A percentile compares a stretch with the other conserved stretches of the same genome.
Conservation (phyloP, 2,797 vertebrate genomes). For the Hippoglossus hippoglossus region DNA sequence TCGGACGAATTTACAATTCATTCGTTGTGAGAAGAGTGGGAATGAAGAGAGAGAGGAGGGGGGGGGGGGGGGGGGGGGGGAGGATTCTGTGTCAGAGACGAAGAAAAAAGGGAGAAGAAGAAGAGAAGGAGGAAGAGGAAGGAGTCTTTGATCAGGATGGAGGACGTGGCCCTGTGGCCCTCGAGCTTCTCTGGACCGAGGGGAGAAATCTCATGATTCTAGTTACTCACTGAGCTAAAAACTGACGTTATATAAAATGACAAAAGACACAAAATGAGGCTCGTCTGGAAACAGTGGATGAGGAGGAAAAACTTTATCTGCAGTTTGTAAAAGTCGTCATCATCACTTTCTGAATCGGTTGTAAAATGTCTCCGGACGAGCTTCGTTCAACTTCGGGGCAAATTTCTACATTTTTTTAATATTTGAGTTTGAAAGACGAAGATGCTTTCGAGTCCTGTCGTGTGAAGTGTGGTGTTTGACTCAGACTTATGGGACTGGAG, state of each 20-base stretch:
- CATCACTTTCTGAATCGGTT: no score
- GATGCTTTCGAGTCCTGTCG: no score
- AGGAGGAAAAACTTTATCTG: background rate
- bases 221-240: background rate
- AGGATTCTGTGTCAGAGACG: conserved; percentile 17
- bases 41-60: conserved; percentile 15
- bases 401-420: no score
- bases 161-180: conserved; percentile 46
- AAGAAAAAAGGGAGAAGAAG: conserved; percentile 17
- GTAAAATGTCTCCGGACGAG: no score
- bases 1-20: conserved; percentile 5
- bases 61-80: background rate
- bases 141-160: conserved; percentile 50
- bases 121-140: conserved; percentile 21
- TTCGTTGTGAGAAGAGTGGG: conserved; percentile 23
- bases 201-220: no score
- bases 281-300: no score
- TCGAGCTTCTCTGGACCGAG: background rate
- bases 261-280: no score
- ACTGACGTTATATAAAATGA: background rate
- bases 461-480: no score
- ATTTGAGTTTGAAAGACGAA: no score
- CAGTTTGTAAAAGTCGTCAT: no score
- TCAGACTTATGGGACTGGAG: no score
- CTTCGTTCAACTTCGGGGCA: no score